Evolutionary conservation across 2,113 vertebrate species (phyloP).

Genomic region (Garra rufa): DNA sequence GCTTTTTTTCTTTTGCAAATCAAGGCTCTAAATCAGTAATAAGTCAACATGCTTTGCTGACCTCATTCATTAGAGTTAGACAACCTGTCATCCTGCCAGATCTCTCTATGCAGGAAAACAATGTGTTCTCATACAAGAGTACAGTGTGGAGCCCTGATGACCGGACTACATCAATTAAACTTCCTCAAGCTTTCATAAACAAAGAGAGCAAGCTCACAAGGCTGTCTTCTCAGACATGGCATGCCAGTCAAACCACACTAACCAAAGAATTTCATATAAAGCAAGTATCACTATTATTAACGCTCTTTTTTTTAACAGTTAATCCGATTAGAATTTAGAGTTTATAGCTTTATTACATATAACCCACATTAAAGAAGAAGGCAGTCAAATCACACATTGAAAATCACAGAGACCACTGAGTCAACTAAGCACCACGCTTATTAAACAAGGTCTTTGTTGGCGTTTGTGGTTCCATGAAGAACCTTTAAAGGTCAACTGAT

Average conservation of each 20-base stretch:
- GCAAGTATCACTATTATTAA: not conserved
- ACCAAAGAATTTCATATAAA: not conserved
- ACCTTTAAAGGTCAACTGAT: too few relatives aligned
- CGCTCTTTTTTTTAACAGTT: not conserved
- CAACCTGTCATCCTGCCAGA: constrained; percentile 27
- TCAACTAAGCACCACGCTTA: not conserved
- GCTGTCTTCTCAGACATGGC: not conserved
- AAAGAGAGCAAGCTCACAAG: not conserved
- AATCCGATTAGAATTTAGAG: not conserved
- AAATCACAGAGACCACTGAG: not conserved
- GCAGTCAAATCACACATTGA: not conserved
- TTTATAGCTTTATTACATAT: not conserved
- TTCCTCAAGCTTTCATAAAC: constrained; percentile 28
- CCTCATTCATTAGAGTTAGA: constrained; percentile 32
- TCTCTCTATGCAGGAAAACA: constrained; percentile 24
- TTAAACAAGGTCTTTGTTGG: not conserved
- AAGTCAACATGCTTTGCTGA: constrained; percentile 33
- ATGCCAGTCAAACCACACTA: not conserved
- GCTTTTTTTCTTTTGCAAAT: constrained; percentile 15
- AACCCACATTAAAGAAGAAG: not conserved
- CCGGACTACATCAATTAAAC: constrained; percentile 35
- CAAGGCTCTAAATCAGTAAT: constrained; percentile 23
- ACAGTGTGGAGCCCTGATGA: constrained; percentile 21
- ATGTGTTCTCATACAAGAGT: constrained; percentile 34
- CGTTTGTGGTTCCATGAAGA: not conserved